Evolutionary conservation across 2,888 invertebrate genomes (phyloP).

Genomic region (Callyntrura sp.): DNA sequence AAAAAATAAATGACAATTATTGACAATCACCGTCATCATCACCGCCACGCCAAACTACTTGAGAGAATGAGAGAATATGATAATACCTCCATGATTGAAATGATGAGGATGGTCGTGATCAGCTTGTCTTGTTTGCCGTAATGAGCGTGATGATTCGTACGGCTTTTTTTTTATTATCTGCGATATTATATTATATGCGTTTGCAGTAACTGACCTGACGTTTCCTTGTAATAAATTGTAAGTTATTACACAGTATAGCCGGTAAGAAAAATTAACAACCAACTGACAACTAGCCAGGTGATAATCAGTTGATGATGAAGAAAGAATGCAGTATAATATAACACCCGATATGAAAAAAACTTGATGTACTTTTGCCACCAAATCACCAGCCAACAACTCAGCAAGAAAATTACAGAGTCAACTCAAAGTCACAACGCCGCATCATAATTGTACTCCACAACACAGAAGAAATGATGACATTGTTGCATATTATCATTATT

Average conservation of each 20-base stretch:
- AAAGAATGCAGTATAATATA: too few species aligned
- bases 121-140: slow-evolving; percentile 50
- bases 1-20: slow-evolving; percentile 55
- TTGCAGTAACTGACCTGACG: slow-evolving; percentile 63
- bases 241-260: slow-evolving; percentile 41
- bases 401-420: slow-evolving; percentile 26
- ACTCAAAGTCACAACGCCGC: slow-evolving; percentile 10
- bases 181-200: slow-evolving; percentile 1
- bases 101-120: slow-evolving; percentile 40
- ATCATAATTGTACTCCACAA: too few species aligned
- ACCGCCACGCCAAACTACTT: slow-evolving; percentile 40
- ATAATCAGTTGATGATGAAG: slow-evolving; percentile 25
- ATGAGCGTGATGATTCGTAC: slow-evolving; percentile 46
- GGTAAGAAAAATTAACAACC: neutral
- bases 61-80: neutral
- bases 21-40: slow-evolving; percentile 29
- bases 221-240: slow-evolving; percentile 67
- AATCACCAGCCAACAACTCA: too few species aligned
- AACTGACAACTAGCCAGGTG: slow-evolving; percentile 16
- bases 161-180: slow-evolving; percentile 45
- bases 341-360: neutral
- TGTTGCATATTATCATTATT: neutral
- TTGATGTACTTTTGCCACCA: slow-evolving; percentile 41
- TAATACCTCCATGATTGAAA: slow-evolving; percentile 37
- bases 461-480: too few species aligned